phyloP scores from a whole-genome alignment of 2,888 invertebrate species.

The Bruchidius siliquastri region DNA sequence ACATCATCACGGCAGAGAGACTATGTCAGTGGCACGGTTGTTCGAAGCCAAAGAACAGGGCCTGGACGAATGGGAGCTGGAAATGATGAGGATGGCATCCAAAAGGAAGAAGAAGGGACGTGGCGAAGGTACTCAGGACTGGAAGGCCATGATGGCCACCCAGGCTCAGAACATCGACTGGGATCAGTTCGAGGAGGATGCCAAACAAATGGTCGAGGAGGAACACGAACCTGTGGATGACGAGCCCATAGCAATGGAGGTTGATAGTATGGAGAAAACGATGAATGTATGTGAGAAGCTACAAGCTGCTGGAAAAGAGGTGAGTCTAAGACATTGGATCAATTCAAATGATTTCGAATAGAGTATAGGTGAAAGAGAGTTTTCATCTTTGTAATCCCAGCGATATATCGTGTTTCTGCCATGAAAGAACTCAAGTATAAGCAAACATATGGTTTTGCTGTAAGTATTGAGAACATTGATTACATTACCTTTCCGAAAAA shows the following conservation, averaged over 20 bases:
- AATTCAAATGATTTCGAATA: no score
- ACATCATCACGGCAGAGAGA: conserved; percentile 43
- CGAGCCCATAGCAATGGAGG: conserved; percentile 46
- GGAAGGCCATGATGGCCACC: conserved; percentile 41
- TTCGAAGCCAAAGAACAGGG: conserved; percentile 47
- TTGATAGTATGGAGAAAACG: conserved; percentile 57
- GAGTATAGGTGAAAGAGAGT: no score
- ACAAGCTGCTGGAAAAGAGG: conserved; percentile 49
- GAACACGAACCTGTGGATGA: conserved; percentile 44
- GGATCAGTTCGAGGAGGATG: conserved; percentile 44
- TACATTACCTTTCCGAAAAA: no score
- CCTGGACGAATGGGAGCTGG: conserved; percentile 42
- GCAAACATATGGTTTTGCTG: no score
- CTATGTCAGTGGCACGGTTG: conserved; percentile 58
- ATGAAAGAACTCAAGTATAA: no score
- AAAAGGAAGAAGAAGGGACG: conserved; percentile 38
- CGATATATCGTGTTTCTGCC: no score
- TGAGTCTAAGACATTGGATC: background rate
- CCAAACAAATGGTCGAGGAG: conserved; percentile 41
- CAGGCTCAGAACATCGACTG: conserved; percentile 39
- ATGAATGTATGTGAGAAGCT: conserved; percentile 59
- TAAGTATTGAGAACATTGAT: no score
- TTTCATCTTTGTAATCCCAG: no score
- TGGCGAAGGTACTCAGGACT: conserved; percentile 40
- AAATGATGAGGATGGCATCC: conserved; percentile 42